Conservation (phyloP, 2,888 invertebrate species). For the Orchesellides sinensis region DNA sequence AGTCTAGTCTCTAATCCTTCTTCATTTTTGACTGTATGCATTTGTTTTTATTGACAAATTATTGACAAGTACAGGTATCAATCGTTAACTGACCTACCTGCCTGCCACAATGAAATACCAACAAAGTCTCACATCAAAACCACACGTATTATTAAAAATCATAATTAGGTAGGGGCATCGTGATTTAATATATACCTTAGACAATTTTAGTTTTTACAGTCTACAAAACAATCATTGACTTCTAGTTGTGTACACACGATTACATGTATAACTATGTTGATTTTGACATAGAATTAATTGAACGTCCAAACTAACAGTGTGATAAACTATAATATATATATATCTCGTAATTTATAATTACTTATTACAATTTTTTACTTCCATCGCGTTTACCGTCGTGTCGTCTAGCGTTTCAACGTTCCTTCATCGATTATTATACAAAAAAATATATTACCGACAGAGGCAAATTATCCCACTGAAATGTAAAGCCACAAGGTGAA, state of each 20-base stretch:
- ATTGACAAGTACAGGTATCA: not conserved
- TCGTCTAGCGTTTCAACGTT: not conserved
- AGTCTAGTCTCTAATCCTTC: conserved; percentile 24
- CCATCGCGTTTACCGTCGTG: conserved; percentile 7
- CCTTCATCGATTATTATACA: conserved; percentile 1
- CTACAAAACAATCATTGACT: conserved; percentile 59
- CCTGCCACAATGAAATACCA: conserved; percentile 12
- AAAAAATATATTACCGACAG: not conserved
- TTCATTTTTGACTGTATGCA: not conserved
- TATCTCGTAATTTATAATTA: conserved; percentile 11
- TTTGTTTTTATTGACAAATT: not conserved
- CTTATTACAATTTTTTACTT: conserved; percentile 11
- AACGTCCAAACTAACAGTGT: conserved; percentile 53
- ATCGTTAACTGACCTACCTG: conserved; percentile 2
- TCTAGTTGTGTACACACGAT: conserved; percentile 4
- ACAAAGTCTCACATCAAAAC: conserved; percentile 48
- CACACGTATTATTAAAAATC: conserved; percentile 37
- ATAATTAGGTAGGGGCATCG: not conserved
- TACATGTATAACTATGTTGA: not conserved
- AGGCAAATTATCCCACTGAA: conserved; percentile 62
- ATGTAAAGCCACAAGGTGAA: conserved; percentile 9
- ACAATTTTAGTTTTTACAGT: conserved; percentile 18
- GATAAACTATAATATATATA: too few relatives aligned
- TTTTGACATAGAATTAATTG: conserved; percentile 43
- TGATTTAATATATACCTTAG: not conserved